Base-by-base conservation (phyloP, 2,113 vertebrate species). In the Chlamydotis undulata region DNA sequence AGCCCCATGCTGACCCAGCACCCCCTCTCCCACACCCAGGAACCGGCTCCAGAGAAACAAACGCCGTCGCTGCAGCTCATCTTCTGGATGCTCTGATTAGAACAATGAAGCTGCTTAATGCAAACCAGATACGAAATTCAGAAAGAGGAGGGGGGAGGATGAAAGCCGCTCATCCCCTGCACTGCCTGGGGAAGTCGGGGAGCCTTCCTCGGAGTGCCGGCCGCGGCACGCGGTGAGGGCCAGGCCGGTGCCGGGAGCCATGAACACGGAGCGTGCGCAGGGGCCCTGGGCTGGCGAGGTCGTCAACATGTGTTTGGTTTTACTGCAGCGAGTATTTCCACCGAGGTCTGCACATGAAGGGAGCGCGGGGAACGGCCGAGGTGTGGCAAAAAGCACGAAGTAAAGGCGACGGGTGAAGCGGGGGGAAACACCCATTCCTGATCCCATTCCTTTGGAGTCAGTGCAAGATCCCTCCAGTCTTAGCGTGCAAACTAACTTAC, bases 21-120 rank as follows among this genome's bases (percentile, higher is more conserved):
- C 45, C 60, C 9, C 1, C 77, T n/a, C 35, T 41, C 19, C 55
- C 29, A 3, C 3, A 14, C 9, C 53, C 45, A 31, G 59, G 13
- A 41, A 31, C 11, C 61, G 23, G 35, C 7, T 23, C 80, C 33
- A 4, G 33, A 68, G 67, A 37, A 14, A 37, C 19, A 39, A 84
- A 33, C 0, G 0, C 47, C 0, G 0, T 10, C 0, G 0, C 64
- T 49, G 55, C 43, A 12, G 37, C 73, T 89, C 23, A 0, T n/a
- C 43, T 10, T 60, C 49, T 33, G 24, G 70, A 68, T 60, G 21
- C 3, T 64, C 49, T 75, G 78, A 91, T 91, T 37, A 28, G 68
- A 96, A 79, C 87, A 93, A 90, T 24, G 67, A 63, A 28, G 26
- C 49, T 76, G 82, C 90, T 93, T 95, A 93, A 95, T 85, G 92